Evolutionary conservation across 2,888 invertebrate species (phyloP).

Genomic region (Bombylius major): DNA sequence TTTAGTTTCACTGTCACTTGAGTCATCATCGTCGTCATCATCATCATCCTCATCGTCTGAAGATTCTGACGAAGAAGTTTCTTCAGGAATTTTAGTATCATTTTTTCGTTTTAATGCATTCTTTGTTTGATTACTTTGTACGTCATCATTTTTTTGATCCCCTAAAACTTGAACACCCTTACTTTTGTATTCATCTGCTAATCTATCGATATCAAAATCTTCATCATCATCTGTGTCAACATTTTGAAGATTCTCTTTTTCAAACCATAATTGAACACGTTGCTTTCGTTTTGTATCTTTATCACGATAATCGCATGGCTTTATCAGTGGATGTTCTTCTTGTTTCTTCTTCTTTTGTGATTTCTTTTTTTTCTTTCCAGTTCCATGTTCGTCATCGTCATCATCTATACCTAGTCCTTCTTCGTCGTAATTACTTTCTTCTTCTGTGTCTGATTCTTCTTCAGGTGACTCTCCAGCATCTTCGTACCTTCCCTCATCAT

Average conservation of each 20-base stretch:
- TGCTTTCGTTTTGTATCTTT: conserved; percentile 58
- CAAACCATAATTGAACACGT: conserved; percentile 79
- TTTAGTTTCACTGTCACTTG: conserved; percentile 1
- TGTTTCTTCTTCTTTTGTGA: conserved; percentile 27
- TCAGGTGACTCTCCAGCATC: conserved; percentile 36
- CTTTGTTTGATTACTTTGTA: not conserved
- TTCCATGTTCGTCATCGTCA: conserved; percentile 41
- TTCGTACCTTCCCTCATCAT: conserved; percentile 54
- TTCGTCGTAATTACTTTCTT: conserved; percentile 28
- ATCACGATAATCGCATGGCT: conserved; percentile 65
- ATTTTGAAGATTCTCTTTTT: conserved; percentile 70
- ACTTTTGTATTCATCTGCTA: conserved; percentile 56
- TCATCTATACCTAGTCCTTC: conserved; percentile 48
- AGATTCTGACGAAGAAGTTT: not conserved
- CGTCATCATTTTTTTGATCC: conserved; percentile 5
- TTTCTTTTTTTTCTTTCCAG: conserved; percentile 11
- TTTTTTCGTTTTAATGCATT: not conserved
- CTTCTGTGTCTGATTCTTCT: conserved; percentile 23
- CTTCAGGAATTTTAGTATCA: conserved; percentile 1
- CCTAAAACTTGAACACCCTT: conserved; percentile 47
- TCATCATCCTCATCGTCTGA: conserved; percentile 1
- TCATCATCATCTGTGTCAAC: conserved; percentile 74
- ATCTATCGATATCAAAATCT: conserved; percentile 71
- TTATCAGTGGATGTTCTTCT: conserved; percentile 56
- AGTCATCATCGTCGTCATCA: conserved; percentile 22